These are phyloP conservation scores for Bradypodion ventrale DNA, from an alignment of 2,797 vertebrate species.

Conservation along the genomic window DNA sequence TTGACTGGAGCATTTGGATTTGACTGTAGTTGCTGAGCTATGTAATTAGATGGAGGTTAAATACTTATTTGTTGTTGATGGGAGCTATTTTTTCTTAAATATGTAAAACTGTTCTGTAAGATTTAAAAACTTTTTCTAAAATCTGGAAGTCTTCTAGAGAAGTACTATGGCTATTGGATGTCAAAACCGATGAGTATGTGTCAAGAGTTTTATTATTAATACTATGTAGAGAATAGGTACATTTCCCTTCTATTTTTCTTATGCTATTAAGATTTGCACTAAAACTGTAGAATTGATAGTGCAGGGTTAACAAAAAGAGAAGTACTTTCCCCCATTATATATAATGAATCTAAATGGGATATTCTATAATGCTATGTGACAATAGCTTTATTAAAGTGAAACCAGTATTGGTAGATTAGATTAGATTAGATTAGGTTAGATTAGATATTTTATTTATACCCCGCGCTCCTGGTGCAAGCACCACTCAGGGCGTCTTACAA, in stretches of 20 bases:
- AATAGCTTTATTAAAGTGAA: not conserved
- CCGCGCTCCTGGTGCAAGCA: no score
- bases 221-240: not conserved
- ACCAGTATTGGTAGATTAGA: not conserved
- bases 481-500: no score
- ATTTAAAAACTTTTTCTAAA: not conserved
- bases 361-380: no score
- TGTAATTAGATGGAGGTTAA: not conserved
- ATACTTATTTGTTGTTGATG: not conserved
- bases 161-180: not conserved
- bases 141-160: not conserved
- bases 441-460: no score
- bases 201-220: not conserved
- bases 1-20: not conserved
- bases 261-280: no score
- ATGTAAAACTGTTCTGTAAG: not conserved
- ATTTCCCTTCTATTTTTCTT: not conserved
- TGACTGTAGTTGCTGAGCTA: not conserved
- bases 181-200: not conserved
- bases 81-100: not conserved
- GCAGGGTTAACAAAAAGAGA: not conserved
- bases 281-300: no score
- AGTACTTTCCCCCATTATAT: not conserved
- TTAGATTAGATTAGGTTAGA: no score
- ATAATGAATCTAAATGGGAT: not conserved